Conservation (phyloP, 2,888 invertebrate genomes). For the Onchidella celtica region DNA sequence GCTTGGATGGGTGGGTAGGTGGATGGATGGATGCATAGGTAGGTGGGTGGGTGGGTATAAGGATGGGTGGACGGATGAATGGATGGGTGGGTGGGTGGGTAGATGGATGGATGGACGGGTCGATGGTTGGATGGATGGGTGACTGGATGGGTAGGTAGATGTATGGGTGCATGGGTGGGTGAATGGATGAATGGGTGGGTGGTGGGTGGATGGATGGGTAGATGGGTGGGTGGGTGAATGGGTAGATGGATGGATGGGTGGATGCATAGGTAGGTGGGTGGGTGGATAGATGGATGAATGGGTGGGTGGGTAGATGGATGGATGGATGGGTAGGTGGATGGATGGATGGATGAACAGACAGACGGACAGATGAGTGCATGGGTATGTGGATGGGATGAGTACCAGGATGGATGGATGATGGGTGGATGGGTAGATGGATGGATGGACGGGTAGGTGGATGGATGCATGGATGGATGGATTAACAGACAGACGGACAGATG, state of each 20-base stretch:
- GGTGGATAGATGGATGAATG: too few relatives aligned
- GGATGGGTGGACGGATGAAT: background rate
- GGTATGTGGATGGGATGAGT: background rate
- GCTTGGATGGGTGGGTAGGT: too few relatives aligned
- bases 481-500: background rate
- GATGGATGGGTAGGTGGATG: background rate
- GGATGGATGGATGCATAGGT: background rate
- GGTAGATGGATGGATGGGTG: background rate
- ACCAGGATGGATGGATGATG: background rate
- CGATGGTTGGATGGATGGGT: background rate
- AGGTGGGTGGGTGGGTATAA: too few relatives aligned
- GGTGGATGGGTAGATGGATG: background rate
- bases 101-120: background rate
- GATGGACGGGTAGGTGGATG: background rate
- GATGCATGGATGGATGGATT: background rate
- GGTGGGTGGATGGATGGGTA: too few relatives aligned
- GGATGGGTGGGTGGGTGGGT: background rate
- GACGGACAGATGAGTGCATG: background rate
- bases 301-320: background rate
- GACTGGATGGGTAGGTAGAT: too few relatives aligned
- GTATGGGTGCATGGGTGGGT: background rate
- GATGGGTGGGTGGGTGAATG: background rate
- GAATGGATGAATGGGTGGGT: background rate
- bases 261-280: too few relatives aligned
- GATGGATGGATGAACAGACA: background rate